Evolutionary conservation across 30 jellyfish, hydroid and myxozoan species (phyloP), one percentile per base, ranked within the genome.

Genomic region (Hydractinia symbiolongicarpus): DNA sequence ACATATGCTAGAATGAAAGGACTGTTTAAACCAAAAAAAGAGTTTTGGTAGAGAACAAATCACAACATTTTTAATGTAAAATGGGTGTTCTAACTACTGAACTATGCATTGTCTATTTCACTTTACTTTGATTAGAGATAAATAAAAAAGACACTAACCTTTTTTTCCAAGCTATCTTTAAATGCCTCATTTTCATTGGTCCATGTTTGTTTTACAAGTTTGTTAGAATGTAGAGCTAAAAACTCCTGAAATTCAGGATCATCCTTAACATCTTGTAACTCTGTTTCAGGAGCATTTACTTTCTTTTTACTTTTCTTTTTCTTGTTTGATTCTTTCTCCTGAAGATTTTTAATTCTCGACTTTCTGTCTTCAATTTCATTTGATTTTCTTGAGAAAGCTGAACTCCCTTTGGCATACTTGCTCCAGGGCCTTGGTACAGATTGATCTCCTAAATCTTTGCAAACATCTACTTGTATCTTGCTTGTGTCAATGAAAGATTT

Each of bases 361-460:
- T 67, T 79, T 54, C 99, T 79, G 79, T 88, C 95, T 6, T 62
- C 81, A 8, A 76, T 79, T 55, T 85, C 96, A 74, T 88, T 85
- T 50, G 82, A 14, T 64, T 78, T 56, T 54, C 94, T 85, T 64
- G 79, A 85, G 81, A 76, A 82, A 8, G 94, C 95, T 9, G 97
- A 88, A 54, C 99, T 94, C 66, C 82, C 81, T 50, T 68, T 82
- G 14, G 99, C 87, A 81, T 88, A 88, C 62, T 89, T 94, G 72
- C 97, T 88, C 99, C 99, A 94, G 15, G 99, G 97, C 79, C 99
- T 88, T 40, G 97, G 96, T 56, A 84, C 97, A 17, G 90, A 61
- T 52, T 78, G 83, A 81, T 94, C 99, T 4, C 97, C 96, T 15
- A 94, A 68, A 83, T 88, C 82, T 80, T 94, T 94, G 20, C 98